Percentiles rank a stretch among this genome's conserved stretches.
These are phyloP conservation scores for Lasaia peninsularis DNA, from an alignment of 1,140 invertebrate species.

Conservation along the genomic window DNA sequence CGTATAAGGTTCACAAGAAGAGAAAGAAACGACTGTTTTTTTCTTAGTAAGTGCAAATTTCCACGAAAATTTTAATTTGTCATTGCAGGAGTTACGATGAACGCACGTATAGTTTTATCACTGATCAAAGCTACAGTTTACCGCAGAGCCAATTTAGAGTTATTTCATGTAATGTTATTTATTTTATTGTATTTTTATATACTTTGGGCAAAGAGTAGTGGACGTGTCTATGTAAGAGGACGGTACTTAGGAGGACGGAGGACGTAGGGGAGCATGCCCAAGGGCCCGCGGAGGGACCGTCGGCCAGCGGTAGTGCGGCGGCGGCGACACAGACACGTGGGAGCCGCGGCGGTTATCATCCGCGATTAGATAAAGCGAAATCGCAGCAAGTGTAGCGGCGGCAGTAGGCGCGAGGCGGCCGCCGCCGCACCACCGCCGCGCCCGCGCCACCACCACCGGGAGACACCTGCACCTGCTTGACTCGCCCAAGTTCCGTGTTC, in stretches of 20 bases:
- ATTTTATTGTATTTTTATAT: not conserved
- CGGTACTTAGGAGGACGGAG: not conserved
- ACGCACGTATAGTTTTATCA: not conserved
- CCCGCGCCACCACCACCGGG: conserved; percentile 14
- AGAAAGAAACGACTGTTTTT: no score
- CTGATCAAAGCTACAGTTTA: not conserved
- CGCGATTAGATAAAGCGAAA: conserved; percentile 61
- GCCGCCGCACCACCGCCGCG: conserved; percentile 23
- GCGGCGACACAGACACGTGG: conserved; percentile 28
- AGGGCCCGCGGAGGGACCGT: not conserved
- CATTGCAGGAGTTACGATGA: not conserved
- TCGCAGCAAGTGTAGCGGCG: conserved; percentile 38
- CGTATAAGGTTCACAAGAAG: not conserved
- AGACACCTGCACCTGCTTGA: no score
- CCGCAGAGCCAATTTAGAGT: not conserved
- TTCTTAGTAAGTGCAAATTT: not conserved
- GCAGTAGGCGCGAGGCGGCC: conserved; percentile 39
- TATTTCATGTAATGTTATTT: not conserved
- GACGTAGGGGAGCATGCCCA: not conserved
- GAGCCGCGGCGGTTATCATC: conserved; percentile 43
- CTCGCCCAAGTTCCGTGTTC: not conserved
- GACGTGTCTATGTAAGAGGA: no score
- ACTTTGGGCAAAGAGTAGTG: no score
- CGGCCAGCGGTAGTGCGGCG: conserved; percentile 17
- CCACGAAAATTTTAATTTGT: not conserved